Evolutionary conservation across 53 echinoderm and acorn worm genomes (phyloP).

Genomic region (Holothuria scabra): DNA sequence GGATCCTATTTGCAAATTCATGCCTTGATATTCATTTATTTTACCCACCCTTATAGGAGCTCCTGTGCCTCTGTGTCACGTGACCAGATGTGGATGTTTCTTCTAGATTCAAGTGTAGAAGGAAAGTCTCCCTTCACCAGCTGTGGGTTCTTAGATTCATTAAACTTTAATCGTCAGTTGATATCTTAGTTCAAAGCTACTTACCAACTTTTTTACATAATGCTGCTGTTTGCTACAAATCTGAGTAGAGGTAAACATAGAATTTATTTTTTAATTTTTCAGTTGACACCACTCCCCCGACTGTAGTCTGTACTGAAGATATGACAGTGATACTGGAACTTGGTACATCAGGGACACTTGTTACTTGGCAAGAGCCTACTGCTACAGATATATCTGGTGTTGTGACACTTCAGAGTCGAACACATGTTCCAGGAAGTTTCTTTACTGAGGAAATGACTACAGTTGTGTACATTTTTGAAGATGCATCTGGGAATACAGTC

Average conservation of each 20-base stretch:
- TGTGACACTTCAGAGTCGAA: slow-evolving; percentile 6
- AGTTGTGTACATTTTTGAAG: slow-evolving; percentile 64
- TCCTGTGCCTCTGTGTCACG: no score
- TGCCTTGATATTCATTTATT: no score
- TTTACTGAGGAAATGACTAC: slow-evolving; percentile 45
- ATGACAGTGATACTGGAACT: slow-evolving; percentile 39
- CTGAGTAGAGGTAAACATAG: background rate
- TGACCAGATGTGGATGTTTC: no score
- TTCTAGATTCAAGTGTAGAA: no score
- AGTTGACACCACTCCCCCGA: slow-evolving; percentile 44
- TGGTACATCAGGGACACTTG: slow-evolving; percentile 10
- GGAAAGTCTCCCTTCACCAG: no score
- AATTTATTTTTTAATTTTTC: background rate
- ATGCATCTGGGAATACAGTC: slow-evolving; percentile 51
- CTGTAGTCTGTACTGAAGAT: slow-evolving; percentile 32
- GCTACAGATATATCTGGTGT: slow-evolving; percentile 81
- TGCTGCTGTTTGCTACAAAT: no score
- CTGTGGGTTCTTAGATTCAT: no score
- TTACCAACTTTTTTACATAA: no score
- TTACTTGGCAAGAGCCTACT: slow-evolving; percentile 64
- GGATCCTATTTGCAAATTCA: no score
- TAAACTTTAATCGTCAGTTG: no score
- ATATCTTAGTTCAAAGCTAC: no score
- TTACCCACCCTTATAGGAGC: no score
- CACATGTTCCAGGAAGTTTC: slow-evolving; percentile 1